These are phyloP conservation scores for Leptopilina syphax DNA, from an alignment of 2,888 invertebrate genomes.

Conservation along the genomic window DNA sequence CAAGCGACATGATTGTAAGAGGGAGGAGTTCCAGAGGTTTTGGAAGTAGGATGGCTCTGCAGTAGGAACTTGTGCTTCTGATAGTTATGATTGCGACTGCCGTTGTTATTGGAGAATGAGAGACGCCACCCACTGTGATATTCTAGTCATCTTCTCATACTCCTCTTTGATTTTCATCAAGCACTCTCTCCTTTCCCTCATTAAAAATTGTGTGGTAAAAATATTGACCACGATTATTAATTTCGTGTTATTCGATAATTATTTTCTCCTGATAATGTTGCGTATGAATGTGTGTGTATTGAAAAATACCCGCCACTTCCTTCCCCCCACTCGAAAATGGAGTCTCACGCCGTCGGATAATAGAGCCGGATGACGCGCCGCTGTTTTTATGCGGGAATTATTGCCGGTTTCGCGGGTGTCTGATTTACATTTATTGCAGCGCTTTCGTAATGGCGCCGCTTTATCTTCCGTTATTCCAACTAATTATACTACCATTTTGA, in stretches of 20 bases:
- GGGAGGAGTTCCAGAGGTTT: constrained; percentile 57
- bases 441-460: constrained; percentile 72
- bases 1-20: constrained; percentile 68
- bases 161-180: constrained; percentile 34
- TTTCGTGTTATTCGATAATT: background rate
- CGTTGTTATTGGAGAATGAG: constrained; percentile 58
- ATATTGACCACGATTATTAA: background rate
- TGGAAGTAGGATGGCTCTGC: constrained; percentile 46
- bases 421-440: constrained; percentile 75
- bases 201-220: background rate
- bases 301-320: constrained; percentile 58
- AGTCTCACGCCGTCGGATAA: constrained; percentile 63
- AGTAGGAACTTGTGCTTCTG: constrained; percentile 65
- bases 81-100: constrained; percentile 70
- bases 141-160: constrained; percentile 48
- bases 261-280: background rate
- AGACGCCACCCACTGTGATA: constrained; percentile 62
- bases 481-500: constrained; percentile 74
- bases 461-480: constrained; percentile 74
- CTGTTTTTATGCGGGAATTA: constrained; percentile 74
- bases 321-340: constrained; percentile 53
- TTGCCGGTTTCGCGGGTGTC: constrained; percentile 71
- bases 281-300: constrained; percentile 49
- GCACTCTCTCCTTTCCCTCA: background rate
- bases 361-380: constrained; percentile 71